Evolutionary conservation across 2,888 invertebrate species (phyloP).

Genomic region (Drosophila ezoana): DNA sequence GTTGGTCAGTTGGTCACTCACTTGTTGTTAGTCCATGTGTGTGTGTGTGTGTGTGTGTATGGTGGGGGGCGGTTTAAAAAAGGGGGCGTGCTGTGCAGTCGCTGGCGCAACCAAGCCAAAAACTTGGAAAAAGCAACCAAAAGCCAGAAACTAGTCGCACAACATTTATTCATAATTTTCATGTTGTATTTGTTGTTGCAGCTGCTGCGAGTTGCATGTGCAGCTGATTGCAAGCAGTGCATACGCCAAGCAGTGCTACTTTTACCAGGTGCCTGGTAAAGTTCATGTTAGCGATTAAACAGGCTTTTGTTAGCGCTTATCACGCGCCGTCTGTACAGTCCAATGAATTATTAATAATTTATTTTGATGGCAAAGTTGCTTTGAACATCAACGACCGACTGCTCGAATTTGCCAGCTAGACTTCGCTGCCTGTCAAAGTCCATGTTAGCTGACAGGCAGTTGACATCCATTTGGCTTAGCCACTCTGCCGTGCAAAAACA

Average conservation of each 20-base stretch:
- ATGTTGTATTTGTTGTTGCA: conserved; percentile 17
- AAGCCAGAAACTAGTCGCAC: conserved; percentile 64
- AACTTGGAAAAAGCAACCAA: conserved; percentile 12
- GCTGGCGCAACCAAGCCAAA: conserved; percentile 41
- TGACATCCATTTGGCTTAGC: no score
- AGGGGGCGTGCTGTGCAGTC: conserved; percentile 30
- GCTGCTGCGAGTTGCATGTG: conserved; percentile 22
- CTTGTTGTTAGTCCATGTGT: conserved; percentile 1
- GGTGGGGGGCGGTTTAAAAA: conserved; percentile 22
- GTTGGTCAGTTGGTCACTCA: conserved; percentile 5
- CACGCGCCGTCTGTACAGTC: no score
- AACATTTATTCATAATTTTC: conserved; percentile 64
- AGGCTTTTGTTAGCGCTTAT: not conserved
- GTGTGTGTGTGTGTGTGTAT: no score
- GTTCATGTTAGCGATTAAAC: not conserved
- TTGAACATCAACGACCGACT: no score
- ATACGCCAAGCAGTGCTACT: conserved; percentile 8
- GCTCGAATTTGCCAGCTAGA: no score
- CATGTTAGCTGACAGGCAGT: not conserved
- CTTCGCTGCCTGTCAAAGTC: not conserved
- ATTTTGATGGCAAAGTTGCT: no score
- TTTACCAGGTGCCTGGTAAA: not conserved
- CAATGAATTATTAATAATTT: no score
- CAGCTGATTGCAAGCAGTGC: conserved; percentile 7
- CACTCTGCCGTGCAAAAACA: no score